Evolutionary conservation across 2,797 vertebrate genomes (phyloP).

Genomic region (Phataginus tricuspis): DNA sequence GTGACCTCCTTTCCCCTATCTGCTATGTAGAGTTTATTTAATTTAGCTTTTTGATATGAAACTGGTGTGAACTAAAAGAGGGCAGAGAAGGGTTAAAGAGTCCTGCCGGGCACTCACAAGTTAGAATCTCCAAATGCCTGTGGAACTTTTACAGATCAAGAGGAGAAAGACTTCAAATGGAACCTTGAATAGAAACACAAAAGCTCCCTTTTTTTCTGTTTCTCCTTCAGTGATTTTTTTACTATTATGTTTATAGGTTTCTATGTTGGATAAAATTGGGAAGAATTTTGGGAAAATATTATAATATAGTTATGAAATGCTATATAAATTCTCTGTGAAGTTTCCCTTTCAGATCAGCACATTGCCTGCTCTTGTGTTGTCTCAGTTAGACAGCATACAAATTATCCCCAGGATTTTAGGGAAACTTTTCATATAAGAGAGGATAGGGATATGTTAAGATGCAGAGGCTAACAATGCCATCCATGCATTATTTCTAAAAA

Average conservation of each 20-base stretch:
- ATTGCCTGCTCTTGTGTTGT: background rate
- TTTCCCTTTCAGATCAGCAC: slow-evolving; percentile 17
- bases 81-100: background rate
- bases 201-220: background rate
- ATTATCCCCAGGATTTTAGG: background rate
- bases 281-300: slow-evolving; percentile 6
- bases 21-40: slow-evolving; percentile 30
- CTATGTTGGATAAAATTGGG: background rate
- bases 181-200: slow-evolving; percentile 12
- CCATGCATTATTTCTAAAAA: background rate
- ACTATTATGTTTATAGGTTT: background rate
- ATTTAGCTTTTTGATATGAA: slow-evolving; percentile 39
- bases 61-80: background rate
- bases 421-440: background rate
- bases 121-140: slow-evolving; percentile 15
- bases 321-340: slow-evolving; percentile 6
- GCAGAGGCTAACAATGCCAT: background rate
- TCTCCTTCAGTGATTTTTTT: background rate
- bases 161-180: slow-evolving; percentile 41
- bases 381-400: background rate
- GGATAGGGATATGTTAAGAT: background rate
- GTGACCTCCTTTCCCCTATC: background rate
- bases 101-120: background rate
- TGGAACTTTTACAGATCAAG: slow-evolving; percentile 4
- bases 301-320: background rate